Percentiles rank a stretch among this genome's conserved stretches.
These are phyloP conservation scores for Polyommatus icarus DNA, from an alignment of 2,888 invertebrate species.

Conservation along the genomic window DNA sequence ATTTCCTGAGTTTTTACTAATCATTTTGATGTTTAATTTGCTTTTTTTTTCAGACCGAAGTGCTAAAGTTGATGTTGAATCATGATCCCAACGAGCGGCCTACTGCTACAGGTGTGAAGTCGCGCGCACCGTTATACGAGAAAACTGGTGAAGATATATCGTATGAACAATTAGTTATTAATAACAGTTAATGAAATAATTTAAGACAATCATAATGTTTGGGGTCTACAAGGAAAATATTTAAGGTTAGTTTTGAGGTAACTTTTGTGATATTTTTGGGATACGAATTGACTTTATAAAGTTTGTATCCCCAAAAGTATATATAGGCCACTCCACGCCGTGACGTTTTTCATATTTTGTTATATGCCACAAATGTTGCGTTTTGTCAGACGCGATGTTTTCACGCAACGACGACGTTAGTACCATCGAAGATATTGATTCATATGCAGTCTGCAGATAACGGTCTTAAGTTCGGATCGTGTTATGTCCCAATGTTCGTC, in stretches of 20 bases:
- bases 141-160: background rate
- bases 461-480: too few relatives aligned
- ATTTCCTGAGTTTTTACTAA: too few relatives aligned
- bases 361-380: too few relatives aligned
- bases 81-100: conserved; percentile 86
- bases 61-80: conserved; percentile 89
- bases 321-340: too few relatives aligned
- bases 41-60: conserved; percentile 77
- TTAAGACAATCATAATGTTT: background rate
- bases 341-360: too few relatives aligned
- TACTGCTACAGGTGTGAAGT: conserved; percentile 85
- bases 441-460: too few relatives aligned
- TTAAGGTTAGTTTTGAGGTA: background rate
- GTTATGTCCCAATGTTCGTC: too few relatives aligned
- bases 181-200: background rate
- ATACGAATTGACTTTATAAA: background rate
- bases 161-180: background rate
- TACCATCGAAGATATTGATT: too few relatives aligned
- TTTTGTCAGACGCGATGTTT: too few relatives aligned
- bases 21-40: too few relatives aligned
- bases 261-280: background rate
- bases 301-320: background rate
- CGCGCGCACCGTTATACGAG: conserved; percentile 80
- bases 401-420: too few relatives aligned
- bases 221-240: background rate